Evolutionary conservation across 2,113 vertebrate genomes (phyloP).

Genomic region (Psilopogon haemacephalus): DNA sequence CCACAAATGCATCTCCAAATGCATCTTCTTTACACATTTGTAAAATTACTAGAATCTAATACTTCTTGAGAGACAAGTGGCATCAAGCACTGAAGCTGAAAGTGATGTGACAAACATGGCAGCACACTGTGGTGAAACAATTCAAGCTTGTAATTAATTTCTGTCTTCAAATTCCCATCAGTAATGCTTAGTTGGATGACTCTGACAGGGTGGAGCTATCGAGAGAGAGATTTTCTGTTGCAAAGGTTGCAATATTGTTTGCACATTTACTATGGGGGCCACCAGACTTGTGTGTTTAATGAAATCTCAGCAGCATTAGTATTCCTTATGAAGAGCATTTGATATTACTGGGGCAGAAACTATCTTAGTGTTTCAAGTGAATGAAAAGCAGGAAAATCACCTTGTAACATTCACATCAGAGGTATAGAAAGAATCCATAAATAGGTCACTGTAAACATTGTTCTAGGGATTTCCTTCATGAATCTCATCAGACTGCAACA

Average conservation of each 20-base stretch:
- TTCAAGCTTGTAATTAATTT: slow-evolving; percentile 85
- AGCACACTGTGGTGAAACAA: slow-evolving; percentile 71
- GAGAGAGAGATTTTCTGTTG: slow-evolving; percentile 53
- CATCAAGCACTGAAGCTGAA: slow-evolving; percentile 73
- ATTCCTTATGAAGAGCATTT: background rate
- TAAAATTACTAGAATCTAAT: slow-evolving; percentile 70
- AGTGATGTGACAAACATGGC: slow-evolving; percentile 74
- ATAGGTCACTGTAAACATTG: background rate
- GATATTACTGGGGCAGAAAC: background rate
- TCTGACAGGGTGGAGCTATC: slow-evolving; percentile 67
- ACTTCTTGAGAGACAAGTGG: slow-evolving; percentile 77
- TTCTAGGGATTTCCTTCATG: slow-evolving; percentile 17
- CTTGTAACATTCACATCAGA: background rate
- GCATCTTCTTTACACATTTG: slow-evolving; percentile 48
- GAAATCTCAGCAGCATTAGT: background rate
- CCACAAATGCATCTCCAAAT: background rate
- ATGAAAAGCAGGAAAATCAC: background rate
- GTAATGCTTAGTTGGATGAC: slow-evolving; percentile 74
- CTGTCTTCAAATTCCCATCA: slow-evolving; percentile 80
- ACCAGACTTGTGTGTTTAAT: background rate
- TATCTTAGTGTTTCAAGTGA: background rate
- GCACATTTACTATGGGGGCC: slow-evolving; percentile 33
- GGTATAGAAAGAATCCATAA: background rate
- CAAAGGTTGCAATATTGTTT: slow-evolving; percentile 60
- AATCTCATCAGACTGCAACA: background rate